Base-by-base conservation (phyloP, 2,888 invertebrate species). In the Macaria liturata region DNA sequence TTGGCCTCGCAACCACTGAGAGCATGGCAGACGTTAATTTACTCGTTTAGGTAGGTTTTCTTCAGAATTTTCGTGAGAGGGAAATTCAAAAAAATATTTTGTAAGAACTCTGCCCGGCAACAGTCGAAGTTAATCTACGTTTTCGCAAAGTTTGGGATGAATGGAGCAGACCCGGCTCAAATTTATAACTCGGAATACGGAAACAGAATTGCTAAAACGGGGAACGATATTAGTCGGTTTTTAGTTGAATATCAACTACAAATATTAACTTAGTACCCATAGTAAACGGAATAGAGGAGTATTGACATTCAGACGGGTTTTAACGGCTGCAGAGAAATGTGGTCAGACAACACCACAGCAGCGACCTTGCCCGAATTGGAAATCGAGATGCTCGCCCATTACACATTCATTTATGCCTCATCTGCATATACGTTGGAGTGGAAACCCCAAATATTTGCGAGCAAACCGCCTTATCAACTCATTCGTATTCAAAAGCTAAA, bases 401-500 rank as follows among this genome's bases (percentile, higher is more conserved):
- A 57, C 49, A 42, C 47, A 51, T 59, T 54, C 54, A 54, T 55
- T 2, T 60, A 63, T 59, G 54, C 47, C 37, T 62, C 43, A 61
- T 66, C 65, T 54, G 44, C 62, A 61, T 65, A 59, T 46, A 56
- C 55, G 59, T 52, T 40, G 51, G 53, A 59, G 53, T 52, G 57
- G 57, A 57, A 61, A 55, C 49, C 58, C 42, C 43, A 56, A 49
- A 45, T 48, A 49, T 50, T 47, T 44, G 44, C 20, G 9, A 39
- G 46, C 49, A 34, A 46, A 9, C 39, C 30, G 37, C 49, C 42
- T 58, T 48, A 59, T 50, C 55, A 51, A 4, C 9, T n/a, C 55
- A 52, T 50, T 46, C 49, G 60, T 57, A 57, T 57, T 53, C 45
- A 50, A 51, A 52, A 55, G 55, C 32, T 37, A 44, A 51, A 59